Evolutionary conservation across 2,797 vertebrate species (phyloP).

Genomic region (Semaprochilodus insignis): DNA sequence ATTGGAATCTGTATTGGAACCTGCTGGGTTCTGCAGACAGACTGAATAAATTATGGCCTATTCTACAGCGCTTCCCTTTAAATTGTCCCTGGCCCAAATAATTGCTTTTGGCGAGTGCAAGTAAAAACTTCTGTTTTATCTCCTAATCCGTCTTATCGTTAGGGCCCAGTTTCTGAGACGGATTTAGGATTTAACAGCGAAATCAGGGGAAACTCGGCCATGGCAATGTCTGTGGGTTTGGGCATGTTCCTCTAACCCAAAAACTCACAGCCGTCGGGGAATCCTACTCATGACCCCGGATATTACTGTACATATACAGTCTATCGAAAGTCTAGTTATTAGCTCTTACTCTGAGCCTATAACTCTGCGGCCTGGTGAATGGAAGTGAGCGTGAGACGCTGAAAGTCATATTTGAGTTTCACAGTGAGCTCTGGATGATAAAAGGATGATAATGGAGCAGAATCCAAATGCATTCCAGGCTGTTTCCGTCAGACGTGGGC

Average conservation of each 20-base stretch:
- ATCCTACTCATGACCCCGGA: not conserved
- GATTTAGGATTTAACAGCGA: constrained; percentile 2
- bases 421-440: not conserved
- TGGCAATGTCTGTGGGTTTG: not conserved
- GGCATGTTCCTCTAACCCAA: not conserved
- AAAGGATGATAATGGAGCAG: not conserved
- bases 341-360: not conserved
- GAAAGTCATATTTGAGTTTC: not conserved
- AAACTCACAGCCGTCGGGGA: not conserved
- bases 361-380: not conserved
- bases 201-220: not conserved
- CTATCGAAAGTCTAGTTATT: not conserved
- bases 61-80: not conserved
- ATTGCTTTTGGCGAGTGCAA: not conserved
- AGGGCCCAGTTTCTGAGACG: not conserved
- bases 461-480: not conserved
- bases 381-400: too few relatives aligned
- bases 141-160: not conserved
- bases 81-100: not conserved
- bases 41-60: not conserved
- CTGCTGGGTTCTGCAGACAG: not conserved
- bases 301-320: not conserved
- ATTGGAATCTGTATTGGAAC: too few relatives aligned
- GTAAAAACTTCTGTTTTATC: not conserved
- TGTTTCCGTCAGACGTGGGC: not conserved